Evolutionary conservation across 2,797 vertebrate genomes (phyloP).

Genomic region (Chelmon rostratus): DNA sequence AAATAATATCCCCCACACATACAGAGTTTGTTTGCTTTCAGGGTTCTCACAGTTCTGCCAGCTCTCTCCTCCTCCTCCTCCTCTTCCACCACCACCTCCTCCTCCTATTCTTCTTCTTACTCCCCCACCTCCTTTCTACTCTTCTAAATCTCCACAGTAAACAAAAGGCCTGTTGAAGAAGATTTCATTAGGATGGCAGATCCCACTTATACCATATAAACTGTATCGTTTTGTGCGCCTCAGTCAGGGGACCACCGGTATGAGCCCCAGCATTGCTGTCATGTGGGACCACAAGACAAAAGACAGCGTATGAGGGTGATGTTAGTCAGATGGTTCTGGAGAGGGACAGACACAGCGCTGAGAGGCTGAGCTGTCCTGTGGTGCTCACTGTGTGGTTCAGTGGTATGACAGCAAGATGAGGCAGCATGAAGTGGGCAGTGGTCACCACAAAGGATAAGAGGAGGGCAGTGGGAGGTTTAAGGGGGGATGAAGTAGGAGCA

Average conservation of each 20-base stretch:
- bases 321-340: constrained; percentile 45
- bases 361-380: constrained; percentile 55
- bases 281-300: constrained; percentile 51
- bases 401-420: constrained; percentile 65
- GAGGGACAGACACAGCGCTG: constrained; percentile 35
- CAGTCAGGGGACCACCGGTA: background rate
- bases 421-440: constrained; percentile 57
- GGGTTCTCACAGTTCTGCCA: constrained; percentile 51
- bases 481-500: constrained; percentile 30
- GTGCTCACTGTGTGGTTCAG: constrained; percentile 57
- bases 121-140: constrained; percentile 18
- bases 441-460: constrained; percentile 44
- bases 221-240: constrained; percentile 2
- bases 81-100: constrained; percentile 23
- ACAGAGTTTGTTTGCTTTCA: constrained; percentile 59
- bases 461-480: constrained; percentile 49
- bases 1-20: constrained; percentile 62
- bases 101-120: constrained; percentile 4
- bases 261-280: constrained; percentile 20
- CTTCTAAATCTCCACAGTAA: constrained; percentile 8
- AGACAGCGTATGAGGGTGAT: constrained; percentile 44
- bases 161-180: constrained; percentile 38
- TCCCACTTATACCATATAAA: constrained; percentile 18
- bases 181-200: constrained; percentile 10
- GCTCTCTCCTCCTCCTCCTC: constrained; percentile 33